Conservation (phyloP, 2,797 vertebrate genomes). For the Rhynchotus rufescens region DNA sequence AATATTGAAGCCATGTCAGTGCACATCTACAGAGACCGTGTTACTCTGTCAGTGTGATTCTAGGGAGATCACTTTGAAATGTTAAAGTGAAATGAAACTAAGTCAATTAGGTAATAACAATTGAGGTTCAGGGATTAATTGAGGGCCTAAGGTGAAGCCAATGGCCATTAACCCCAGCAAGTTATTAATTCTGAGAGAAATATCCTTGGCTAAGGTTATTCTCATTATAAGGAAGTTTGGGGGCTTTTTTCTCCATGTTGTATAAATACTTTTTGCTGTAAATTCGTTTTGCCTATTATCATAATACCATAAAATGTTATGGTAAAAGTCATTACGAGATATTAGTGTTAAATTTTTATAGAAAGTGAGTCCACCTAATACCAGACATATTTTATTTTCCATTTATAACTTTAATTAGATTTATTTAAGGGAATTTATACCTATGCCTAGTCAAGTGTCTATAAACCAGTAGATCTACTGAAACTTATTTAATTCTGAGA, state of each 20-base stretch:
- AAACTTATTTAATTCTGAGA: not conserved
- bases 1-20: conserved; percentile 13
- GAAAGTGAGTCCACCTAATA: not conserved
- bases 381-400: not conserved
- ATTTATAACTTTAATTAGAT: not conserved
- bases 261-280: conserved; percentile 8
- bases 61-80: conserved; percentile 76
- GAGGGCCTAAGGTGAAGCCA: conserved; percentile 75
- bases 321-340: not conserved
- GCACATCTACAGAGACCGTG: conserved; percentile 7
- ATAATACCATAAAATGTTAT: not conserved
- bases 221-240: conserved; percentile 14
- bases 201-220: conserved; percentile 61
- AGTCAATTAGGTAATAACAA: conserved; percentile 81
- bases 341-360: not conserved
- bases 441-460: not conserved
- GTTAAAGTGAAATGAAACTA: conserved; percentile 76
- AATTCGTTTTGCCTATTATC: not conserved
- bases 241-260: not conserved
- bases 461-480: not conserved
- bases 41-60: conserved; percentile 63
- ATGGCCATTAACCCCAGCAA: conserved; percentile 75
- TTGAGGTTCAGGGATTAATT: conserved; percentile 80
- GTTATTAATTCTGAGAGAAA: conserved; percentile 73
- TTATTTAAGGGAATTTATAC: not conserved